Evolutionary conservation across 2,113 vertebrate genomes (phyloP).

Genomic region (Gulo gulo): DNA sequence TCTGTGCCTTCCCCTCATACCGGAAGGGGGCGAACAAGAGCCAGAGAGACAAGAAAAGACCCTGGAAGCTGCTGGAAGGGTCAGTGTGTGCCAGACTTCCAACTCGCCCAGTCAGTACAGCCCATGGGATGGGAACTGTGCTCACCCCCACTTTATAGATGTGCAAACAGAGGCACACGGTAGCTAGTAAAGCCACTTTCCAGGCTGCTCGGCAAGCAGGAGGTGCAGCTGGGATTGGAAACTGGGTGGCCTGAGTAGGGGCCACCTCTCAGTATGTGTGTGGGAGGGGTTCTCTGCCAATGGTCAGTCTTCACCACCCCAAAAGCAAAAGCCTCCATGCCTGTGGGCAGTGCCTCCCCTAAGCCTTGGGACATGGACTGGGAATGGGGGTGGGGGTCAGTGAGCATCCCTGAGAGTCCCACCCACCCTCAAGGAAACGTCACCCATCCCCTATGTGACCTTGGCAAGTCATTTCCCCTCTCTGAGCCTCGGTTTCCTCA

Average conservation of each 20-base stretch:
- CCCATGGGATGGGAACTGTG: background rate
- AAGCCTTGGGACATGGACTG: background rate
- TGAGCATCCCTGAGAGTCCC: background rate
- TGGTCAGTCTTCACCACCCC: background rate
- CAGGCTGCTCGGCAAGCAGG: background rate
- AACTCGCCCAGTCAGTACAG: background rate
- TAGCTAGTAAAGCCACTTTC: background rate
- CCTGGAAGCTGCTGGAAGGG: background rate
- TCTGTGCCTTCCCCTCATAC: background rate
- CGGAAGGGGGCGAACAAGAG: background rate
- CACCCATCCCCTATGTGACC: background rate
- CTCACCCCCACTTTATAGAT: background rate
- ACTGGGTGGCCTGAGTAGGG: background rate
- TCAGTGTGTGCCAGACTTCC: background rate
- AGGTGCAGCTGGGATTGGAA: background rate
- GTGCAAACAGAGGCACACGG: background rate
- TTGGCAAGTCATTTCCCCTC: background rate
- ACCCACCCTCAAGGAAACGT: background rate
- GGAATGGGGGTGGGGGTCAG: background rate
- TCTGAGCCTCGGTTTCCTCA: background rate
- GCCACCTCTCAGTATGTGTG: background rate
- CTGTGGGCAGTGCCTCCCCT: fast-evolving
- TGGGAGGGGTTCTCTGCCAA: background rate
- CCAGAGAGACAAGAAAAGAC: background rate
- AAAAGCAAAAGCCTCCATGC: background rate